Evolutionary conservation across 2,888 invertebrate genomes (phyloP).

Genomic region (Pseudoips prasinana): DNA sequence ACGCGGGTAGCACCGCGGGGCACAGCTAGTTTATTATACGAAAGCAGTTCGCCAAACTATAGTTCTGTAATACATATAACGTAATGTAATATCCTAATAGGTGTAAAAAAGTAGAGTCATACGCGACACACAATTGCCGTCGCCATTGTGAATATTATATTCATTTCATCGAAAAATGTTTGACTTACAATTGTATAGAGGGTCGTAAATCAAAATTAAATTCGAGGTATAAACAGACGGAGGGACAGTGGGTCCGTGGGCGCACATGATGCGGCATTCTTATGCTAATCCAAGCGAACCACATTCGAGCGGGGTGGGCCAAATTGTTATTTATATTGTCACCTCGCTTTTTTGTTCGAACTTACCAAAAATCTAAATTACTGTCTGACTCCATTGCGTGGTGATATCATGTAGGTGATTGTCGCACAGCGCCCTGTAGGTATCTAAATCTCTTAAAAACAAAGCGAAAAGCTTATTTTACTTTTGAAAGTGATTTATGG

Average conservation of each 20-base stretch:
- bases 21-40: too few species aligned
- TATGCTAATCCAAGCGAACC: conserved; percentile 77
- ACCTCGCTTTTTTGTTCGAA: conserved; percentile 70
- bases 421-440: neutral
- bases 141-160: conserved; percentile 21
- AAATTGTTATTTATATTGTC: conserved; percentile 82
- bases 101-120: too few species aligned
- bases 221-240: conserved; percentile 78
- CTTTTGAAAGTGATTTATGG: too few species aligned
- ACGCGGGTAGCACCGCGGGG: too few species aligned
- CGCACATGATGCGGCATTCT: conserved; percentile 76
- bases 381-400: conserved; percentile 53
- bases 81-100: too few species aligned
- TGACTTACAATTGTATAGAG: conserved; percentile 71
- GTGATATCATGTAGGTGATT: too few species aligned
- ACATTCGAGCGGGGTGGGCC: conserved; percentile 78
- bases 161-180: conserved; percentile 49
- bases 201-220: conserved; percentile 81
- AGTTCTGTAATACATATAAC: too few species aligned
- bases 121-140: conserved; percentile 8
- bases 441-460: too few species aligned
- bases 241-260: conserved; percentile 72
- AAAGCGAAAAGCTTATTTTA: too few species aligned
- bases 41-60: too few species aligned
- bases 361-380: conserved; percentile 64